phyloP scores from a whole-genome alignment of 2,797 vertebrate genomes.

The Phoeniculus purpureus region DNA sequence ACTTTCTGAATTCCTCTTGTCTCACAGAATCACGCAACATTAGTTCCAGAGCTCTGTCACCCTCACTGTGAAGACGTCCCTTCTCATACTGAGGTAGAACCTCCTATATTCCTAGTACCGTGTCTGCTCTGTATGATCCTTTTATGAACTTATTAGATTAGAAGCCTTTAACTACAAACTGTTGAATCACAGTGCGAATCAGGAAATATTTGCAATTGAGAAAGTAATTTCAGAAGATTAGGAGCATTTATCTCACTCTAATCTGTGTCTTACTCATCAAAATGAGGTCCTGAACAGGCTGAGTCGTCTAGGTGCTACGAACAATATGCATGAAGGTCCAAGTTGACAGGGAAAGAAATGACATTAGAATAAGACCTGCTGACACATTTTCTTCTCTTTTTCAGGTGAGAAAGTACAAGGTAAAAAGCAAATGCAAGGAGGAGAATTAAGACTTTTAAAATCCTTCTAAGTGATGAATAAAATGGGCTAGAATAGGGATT shows the following conservation, averaged over 20 bases:
- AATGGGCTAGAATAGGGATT: not conserved
- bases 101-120: fast-evolving
- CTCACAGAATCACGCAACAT: not conserved
- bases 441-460: not conserved
- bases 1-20: not conserved
- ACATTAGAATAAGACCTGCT: not conserved
- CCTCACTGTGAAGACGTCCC: too few relatives aligned
- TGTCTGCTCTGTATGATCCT: not conserved
- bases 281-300: not conserved
- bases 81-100: too few relatives aligned
- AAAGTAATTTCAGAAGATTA: not conserved
- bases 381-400: not conserved
- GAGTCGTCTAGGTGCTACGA: not conserved
- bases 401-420: not conserved
- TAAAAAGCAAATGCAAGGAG: not conserved
- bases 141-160: not conserved
- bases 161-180: not conserved
- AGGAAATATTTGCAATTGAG: not conserved
- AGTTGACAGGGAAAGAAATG: not conserved
- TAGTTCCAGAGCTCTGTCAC: too few relatives aligned
- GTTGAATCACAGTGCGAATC: not conserved
- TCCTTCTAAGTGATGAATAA: not conserved
- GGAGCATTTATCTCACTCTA: not conserved
- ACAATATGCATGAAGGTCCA: fast-evolving
- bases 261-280: not conserved